Percentiles rank a stretch among this genome's conserved stretches.
These are phyloP conservation scores for Gallinago jamesoni DNA, from an alignment of 2,113 vertebrate genomes.

Conservation along the genomic window DNA sequence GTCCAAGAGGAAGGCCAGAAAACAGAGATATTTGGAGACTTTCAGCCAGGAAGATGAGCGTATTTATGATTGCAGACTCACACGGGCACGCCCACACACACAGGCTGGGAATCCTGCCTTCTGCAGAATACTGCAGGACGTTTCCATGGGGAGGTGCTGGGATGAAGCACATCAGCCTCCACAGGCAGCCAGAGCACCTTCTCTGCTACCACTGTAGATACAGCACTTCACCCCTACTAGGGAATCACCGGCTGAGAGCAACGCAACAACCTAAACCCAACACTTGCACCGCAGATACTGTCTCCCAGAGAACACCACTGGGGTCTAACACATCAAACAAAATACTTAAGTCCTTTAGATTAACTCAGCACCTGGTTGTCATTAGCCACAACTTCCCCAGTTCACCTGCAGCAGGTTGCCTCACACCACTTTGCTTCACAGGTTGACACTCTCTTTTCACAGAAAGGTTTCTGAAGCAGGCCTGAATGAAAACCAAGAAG, in stretches of 20 bases:
- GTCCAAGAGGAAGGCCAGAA: background rate
- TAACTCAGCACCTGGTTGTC: background rate
- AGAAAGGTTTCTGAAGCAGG: background rate
- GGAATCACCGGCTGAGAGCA: background rate
- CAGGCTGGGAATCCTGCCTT: background rate
- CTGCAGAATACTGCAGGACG: background rate
- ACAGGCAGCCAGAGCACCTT: background rate
- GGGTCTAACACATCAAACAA: background rate
- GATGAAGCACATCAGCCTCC: background rate
- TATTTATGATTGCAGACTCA: background rate
- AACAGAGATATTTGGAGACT: background rate
- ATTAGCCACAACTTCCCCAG: background rate
- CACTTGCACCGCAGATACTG: background rate
- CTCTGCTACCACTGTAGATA: background rate
- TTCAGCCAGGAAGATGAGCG: background rate
- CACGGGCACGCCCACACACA: too few species aligned
- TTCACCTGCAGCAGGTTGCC: background rate
- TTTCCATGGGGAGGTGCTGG: background rate
- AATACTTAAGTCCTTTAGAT: background rate
- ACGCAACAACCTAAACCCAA: background rate
- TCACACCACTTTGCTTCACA: background rate
- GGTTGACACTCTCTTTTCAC: background rate
- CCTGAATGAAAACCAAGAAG: background rate
- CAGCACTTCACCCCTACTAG: background rate
- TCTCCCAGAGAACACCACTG: background rate